A percentile compares a stretch with the other conserved stretches of the same genome.
Evolutionary conservation across 2,888 invertebrate genomes (phyloP).

Genomic region (Celastrina argiolus): DNA sequence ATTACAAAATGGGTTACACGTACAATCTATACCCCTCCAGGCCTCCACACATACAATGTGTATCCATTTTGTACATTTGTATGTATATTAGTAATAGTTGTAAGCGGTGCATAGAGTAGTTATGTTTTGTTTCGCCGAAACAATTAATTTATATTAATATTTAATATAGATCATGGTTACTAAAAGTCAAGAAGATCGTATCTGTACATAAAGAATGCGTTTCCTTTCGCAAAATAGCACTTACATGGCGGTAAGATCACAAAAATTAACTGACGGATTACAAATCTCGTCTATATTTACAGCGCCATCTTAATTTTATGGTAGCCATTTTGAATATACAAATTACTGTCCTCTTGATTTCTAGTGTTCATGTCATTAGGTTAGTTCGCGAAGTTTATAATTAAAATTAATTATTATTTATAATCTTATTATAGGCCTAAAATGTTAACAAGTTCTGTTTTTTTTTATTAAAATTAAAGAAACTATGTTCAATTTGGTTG

Average conservation of each 20-base stretch:
- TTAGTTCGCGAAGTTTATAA: slow-evolving; percentile 41
- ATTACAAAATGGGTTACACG: slow-evolving; percentile 43
- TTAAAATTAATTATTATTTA: slow-evolving; percentile 43
- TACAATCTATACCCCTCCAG: slow-evolving; percentile 14
- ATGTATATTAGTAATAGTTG: slow-evolving; percentile 67
- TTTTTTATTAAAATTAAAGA: slow-evolving; percentile 63
- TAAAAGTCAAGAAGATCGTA: neutral
- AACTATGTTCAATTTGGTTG: slow-evolving; percentile 73
- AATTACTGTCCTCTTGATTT: neutral
- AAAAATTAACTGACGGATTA: neutral
- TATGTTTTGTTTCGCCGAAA: slow-evolving; percentile 47
- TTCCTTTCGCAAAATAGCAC: neutral
- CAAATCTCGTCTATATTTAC: neutral
- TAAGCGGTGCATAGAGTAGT: slow-evolving; percentile 64
- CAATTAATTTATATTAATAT: slow-evolving; percentile 43
- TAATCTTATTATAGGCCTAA: slow-evolving; percentile 53
- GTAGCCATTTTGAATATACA: neutral
- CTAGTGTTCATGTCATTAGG: slow-evolving; percentile 18
- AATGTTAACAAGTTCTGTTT: slow-evolving; percentile 63
- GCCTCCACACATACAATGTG: slow-evolving; percentile 28
- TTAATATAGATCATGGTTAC: neutral
- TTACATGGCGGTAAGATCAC: neutral
- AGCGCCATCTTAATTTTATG: neutral
- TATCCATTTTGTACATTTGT: slow-evolving; percentile 51
- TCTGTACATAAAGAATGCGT: neutral